Evolutionary conservation across 2,797 vertebrate genomes (phyloP), one percentile per base, ranked within the genome.

Genomic region (Momotus momota): DNA sequence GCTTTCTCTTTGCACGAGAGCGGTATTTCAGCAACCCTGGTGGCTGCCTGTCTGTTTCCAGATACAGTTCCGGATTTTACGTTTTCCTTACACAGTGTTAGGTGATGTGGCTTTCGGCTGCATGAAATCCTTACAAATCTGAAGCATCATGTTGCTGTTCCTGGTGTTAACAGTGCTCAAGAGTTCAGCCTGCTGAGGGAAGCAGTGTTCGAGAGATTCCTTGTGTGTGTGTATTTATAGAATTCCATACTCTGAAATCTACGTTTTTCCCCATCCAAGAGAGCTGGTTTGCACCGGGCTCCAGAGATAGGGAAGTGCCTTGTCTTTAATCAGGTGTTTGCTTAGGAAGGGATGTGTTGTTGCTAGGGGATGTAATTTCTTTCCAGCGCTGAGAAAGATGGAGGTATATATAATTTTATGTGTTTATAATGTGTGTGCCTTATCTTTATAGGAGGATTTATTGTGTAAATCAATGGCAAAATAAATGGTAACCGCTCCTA

Each of bases 401-500:
- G 35, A 84, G 46, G 29, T 78, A 46, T 62, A 43, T 67, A 35
- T 80, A 88, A 64, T 71, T 85, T 81, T 73, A 85, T 31, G 21
- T 73, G 57, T 65, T 87, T 92, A 64, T 91, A 73, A 74, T 79
- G 40, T 7, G 38, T 77, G 40, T 20, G 21, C 31, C 62, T 75
- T 65, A 54, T 81, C 62, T 86, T 94, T 93, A 48, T 40, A 52
- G 83, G 67, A 81, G 66, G 52, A 78, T 90, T 93, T 91, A 38
- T 81, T 74, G 54, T 71, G 40, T 61, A 85, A 93, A 89, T 89
- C 49, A 43, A 77, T 57, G 40, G 43, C 12, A 71, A 83, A 96
- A 94, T 74, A 83, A 91, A 78, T 57, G n/a, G 29, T 92, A 85
- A 54, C 25, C 12, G 60, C 51, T 89, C 77, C 61, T 69, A 9